phyloP scores from a whole-genome alignment of 2,113 vertebrate species.

The Sylvietta virens region DNA sequence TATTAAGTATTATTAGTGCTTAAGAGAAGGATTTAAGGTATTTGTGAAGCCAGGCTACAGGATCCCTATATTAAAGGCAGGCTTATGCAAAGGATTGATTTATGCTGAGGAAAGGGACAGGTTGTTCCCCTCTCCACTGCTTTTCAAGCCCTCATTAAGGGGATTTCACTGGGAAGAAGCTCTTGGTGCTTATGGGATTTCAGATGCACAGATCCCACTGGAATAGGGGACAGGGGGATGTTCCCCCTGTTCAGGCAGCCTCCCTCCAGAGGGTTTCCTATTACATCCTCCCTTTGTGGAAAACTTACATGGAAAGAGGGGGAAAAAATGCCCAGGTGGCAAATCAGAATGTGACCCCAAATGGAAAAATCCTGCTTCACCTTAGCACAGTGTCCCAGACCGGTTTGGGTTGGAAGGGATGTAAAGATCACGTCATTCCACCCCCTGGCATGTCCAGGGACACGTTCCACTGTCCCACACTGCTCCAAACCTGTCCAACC shows the following conservation, averaged over 20 bases:
- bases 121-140: neutral
- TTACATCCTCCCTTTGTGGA: neutral
- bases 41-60: constrained; percentile 49
- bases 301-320: neutral
- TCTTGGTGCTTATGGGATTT: neutral
- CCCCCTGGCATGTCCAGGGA: neutral
- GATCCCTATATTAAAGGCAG: constrained; percentile 24
- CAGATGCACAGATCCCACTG: neutral
- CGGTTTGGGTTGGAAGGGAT: neutral
- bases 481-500: neutral
- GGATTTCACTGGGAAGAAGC: neutral
- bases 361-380: neutral
- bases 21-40: constrained; percentile 59
- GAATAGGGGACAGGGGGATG: neutral
- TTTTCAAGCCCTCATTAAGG: neutral
- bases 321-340: neutral
- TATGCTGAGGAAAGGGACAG: neutral
- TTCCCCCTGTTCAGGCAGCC: neutral
- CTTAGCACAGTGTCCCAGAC: neutral
- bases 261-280: neutral
- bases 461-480: neutral
- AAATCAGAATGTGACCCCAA: neutral
- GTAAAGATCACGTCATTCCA: neutral
- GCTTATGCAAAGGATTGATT: neutral
- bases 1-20: constrained; percentile 63